Evolutionary conservation across 1,140 invertebrate genomes (phyloP).

Genomic region (Diachasma alloeum): DNA sequence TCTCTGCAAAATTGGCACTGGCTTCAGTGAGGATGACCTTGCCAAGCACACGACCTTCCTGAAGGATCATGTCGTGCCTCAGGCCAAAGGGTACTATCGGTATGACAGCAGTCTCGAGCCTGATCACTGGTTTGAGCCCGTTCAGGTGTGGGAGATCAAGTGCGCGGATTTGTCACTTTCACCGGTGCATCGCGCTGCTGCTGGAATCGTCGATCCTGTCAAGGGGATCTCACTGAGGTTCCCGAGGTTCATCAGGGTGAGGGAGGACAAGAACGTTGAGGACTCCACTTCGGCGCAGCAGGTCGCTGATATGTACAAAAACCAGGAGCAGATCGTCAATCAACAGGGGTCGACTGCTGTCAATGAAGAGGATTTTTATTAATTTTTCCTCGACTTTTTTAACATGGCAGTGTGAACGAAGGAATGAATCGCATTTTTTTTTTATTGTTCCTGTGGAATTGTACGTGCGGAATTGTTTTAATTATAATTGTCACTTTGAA

Average conservation of each 20-base stretch:
- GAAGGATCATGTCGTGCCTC: constrained; percentile 77
- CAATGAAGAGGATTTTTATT: constrained; percentile 46
- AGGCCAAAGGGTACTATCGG: constrained; percentile 87
- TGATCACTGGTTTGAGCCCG: constrained; percentile 95
- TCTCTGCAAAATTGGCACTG: constrained; percentile 97
- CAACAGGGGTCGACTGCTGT: constrained; percentile 56
- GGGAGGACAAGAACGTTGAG: constrained; percentile 94
- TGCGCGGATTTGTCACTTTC: constrained; percentile 98
- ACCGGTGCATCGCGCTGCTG: constrained; percentile 89
- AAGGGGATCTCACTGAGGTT: constrained; percentile 97
- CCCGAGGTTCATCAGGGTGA: constrained; percentile 90
- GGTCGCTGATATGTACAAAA: constrained; percentile 83
- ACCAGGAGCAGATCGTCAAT: constrained; percentile 93
- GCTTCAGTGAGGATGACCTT: constrained; percentile 94
- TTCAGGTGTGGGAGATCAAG: constrained; percentile 97
- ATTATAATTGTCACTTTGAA: too few species aligned
- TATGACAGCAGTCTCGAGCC: constrained; percentile 81
- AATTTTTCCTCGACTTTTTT: not conserved
- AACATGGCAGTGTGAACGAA: too few species aligned
- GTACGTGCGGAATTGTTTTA: too few species aligned
- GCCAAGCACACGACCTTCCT: constrained; percentile 80
- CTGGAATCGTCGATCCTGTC: constrained; percentile 76
- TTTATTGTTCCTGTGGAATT: too few species aligned
- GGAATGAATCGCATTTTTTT: too few species aligned
- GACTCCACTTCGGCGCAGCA: constrained; percentile 92